A percentile compares a stretch with the other conserved stretches of the same genome.
These are phyloP conservation scores for Agrotis ipsilon DNA, from an alignment of 2,888 invertebrate genomes.

Conservation along the genomic window DNA sequence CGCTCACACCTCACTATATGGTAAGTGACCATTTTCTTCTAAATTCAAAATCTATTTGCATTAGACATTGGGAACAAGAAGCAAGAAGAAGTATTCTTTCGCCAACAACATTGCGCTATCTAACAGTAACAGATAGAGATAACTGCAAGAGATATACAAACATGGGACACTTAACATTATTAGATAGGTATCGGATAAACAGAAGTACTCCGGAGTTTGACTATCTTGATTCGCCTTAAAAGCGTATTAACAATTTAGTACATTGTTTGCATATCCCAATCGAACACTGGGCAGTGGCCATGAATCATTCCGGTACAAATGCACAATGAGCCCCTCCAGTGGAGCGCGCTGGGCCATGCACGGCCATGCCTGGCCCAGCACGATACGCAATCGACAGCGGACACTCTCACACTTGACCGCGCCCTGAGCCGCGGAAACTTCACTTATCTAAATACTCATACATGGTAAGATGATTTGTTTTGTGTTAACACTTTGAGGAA, in stretches of 20 bases:
- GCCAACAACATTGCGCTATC: too few relatives aligned
- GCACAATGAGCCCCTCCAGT: conserved; percentile 32
- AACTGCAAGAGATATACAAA: too few relatives aligned
- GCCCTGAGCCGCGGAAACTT: conserved; percentile 46
- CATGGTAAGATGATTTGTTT: conserved; percentile 6
- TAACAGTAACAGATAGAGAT: too few relatives aligned
- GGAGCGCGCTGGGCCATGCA: conserved; percentile 27
- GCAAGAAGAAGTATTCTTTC: too few relatives aligned
- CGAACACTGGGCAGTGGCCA: not conserved
- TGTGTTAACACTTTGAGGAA: not conserved
- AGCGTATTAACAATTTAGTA: too few relatives aligned
- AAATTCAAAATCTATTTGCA: too few relatives aligned
- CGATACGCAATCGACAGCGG: conserved; percentile 63
- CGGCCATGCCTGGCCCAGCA: conserved; percentile 40
- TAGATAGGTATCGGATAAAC: not conserved
- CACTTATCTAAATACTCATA: conserved; percentile 55
- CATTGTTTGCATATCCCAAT: conserved; percentile 5
- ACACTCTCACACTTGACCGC: conserved; percentile 60
- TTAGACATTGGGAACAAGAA: not conserved
- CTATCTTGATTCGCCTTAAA: too few relatives aligned
- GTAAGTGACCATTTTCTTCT: not conserved
- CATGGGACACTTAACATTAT: too few relatives aligned
- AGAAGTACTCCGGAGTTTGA: not conserved
- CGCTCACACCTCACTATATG: not conserved
- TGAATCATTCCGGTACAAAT: conserved; percentile 17